Percentiles rank a stretch among this genome's conserved stretches.
Conservation (phyloP, 2,113 vertebrate species). For the Chaetodon trifascialis region DNA sequence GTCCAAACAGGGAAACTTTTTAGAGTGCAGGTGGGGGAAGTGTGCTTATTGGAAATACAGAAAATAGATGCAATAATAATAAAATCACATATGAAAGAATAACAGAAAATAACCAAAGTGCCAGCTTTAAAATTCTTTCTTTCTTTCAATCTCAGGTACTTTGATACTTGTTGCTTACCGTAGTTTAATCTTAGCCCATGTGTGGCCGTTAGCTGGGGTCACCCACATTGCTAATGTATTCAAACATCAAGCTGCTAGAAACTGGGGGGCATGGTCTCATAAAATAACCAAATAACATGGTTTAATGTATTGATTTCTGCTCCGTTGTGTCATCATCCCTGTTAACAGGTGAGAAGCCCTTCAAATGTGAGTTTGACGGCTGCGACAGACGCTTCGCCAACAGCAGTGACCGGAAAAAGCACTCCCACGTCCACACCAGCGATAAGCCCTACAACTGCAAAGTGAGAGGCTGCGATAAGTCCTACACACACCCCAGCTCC, state of each 20-base stretch:
- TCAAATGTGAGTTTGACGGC: slow-evolving; percentile 98
- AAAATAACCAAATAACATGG: not conserved
- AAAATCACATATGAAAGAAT: not conserved
- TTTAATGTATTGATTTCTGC: not conserved
- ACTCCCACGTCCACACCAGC: slow-evolving; percentile 98
- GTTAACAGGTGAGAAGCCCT: slow-evolving; percentile 95
- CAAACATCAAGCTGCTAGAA: not conserved
- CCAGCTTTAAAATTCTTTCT: not conserved
- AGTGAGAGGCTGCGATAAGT: slow-evolving; percentile 98
- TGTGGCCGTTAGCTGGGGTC: not conserved
- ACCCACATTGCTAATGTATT: not conserved
- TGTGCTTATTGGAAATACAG: slow-evolving; percentile 9
- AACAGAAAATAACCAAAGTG: not conserved
- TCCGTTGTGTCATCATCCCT: slow-evolving; percentile 42
- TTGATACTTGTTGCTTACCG: slow-evolving; percentile 28
- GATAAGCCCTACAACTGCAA: slow-evolving; percentile 99
- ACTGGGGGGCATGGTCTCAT: not conserved
- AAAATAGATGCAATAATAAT: too few species aligned
- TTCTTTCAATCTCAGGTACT: not conserved
- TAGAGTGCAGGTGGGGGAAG: not conserved
- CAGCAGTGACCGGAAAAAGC: slow-evolving; percentile 99
- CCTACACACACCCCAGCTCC: slow-evolving; percentile 98
- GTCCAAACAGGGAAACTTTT: slow-evolving; percentile 32
- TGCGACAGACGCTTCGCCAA: slow-evolving; percentile 99
- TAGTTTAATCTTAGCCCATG: not conserved